Evolutionary conservation across 2,888 invertebrate species (phyloP).

Genomic region (Lepidochrysops patricia): DNA sequence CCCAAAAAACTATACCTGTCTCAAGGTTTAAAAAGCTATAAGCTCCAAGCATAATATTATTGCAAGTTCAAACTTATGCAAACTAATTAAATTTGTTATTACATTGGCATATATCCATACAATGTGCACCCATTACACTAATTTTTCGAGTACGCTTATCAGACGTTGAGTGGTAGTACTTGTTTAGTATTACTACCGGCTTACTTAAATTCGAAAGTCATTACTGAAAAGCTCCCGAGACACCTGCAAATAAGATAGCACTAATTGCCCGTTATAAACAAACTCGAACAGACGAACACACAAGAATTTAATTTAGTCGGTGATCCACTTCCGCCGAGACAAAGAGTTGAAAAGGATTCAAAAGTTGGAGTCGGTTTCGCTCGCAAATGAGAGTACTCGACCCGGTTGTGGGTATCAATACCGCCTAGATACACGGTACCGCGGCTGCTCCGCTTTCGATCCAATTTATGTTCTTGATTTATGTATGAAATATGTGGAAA

Average conservation of each 20-base stretch:
- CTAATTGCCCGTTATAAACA: neutral
- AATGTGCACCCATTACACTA: no score
- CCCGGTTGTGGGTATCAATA: conserved; percentile 15
- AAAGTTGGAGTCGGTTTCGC: conserved; percentile 13
- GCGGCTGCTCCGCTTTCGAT: conserved; percentile 17
- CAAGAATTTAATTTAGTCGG: neutral
- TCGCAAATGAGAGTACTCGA: conserved; percentile 16
- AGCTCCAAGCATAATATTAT: no score
- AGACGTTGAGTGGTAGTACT: no score
- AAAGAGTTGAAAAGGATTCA: conserved; percentile 15
- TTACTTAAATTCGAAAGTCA: no score
- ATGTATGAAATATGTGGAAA: conserved; percentile 21
- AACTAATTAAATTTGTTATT: no score
- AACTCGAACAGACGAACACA: neutral
- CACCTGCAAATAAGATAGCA: neutral
- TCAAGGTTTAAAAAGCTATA: no score
- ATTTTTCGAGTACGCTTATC: no score
- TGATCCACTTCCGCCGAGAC: conserved; percentile 7
- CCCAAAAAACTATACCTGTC: no score
- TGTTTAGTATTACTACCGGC: no score
- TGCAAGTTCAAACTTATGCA: no score
- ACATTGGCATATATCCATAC: no score
- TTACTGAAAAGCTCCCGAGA: neutral
- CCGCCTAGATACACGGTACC: conserved; percentile 16
- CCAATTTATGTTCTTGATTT: conserved; percentile 25